Conservation (phyloP, 2,888 invertebrate genomes). For the Lithophane leautieri region DNA sequence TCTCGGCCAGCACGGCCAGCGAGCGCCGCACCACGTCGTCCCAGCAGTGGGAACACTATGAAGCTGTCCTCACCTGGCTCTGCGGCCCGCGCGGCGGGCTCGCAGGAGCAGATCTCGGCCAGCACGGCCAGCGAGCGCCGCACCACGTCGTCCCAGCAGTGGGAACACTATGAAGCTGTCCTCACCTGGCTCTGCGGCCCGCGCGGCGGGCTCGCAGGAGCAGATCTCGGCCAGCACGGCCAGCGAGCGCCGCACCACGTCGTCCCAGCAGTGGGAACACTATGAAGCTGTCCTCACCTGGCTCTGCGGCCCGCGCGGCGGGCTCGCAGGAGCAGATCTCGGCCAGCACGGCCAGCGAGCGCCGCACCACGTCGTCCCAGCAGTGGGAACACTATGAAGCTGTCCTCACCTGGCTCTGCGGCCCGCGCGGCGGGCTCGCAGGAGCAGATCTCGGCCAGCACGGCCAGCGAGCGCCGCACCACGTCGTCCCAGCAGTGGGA, state of each 20-base stretch:
- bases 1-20: too few relatives aligned
- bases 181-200: too few relatives aligned
- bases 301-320: neutral
- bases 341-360: slow-evolving; percentile 95
- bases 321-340: slow-evolving; percentile 90
- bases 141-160: too few relatives aligned
- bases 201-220: neutral
- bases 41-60: too few relatives aligned
- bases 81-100: too few relatives aligned
- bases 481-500: neutral
- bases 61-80: too few relatives aligned
- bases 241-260: neutral
- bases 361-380: neutral
- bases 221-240: neutral
- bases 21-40: too few relatives aligned
- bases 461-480: neutral
- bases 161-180: too few relatives aligned
- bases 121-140: too few relatives aligned
- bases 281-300: slow-evolving; percentile 1
- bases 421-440: neutral
- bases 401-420: neutral
- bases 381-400: neutral
- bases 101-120: too few relatives aligned
- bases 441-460: slow-evolving; percentile 7
- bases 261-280: neutral